phyloP scores from a whole-genome alignment of 2,113 vertebrate genomes.

The Syngnathus scovelli region DNA sequence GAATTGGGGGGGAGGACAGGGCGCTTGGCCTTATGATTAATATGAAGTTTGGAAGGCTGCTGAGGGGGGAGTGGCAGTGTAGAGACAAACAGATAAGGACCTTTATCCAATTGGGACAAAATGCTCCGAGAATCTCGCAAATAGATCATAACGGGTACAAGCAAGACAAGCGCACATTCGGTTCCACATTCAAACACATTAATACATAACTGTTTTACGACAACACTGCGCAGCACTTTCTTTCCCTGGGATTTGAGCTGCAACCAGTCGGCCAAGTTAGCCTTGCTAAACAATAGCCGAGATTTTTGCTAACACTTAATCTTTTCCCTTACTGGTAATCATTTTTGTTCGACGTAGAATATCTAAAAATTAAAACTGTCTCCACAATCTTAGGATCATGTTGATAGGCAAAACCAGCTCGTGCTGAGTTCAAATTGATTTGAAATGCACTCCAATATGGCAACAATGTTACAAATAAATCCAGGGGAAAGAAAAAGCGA shows the following conservation, averaged over 20 bases:
- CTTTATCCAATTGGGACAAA: conserved; percentile 32
- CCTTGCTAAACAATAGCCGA: conserved; percentile 11
- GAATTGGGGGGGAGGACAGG: conserved; percentile 4
- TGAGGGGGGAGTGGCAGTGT: conserved; percentile 44
- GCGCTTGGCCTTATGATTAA: conserved; percentile 1
- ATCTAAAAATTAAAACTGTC: not conserved
- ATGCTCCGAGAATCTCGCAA: conserved; percentile 34
- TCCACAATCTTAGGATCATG: not conserved
- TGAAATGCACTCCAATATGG: not conserved
- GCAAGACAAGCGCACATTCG: conserved; percentile 11
- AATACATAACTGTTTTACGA: conserved; percentile 42
- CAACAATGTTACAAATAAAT: conserved; percentile 38
- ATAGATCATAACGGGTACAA: conserved; percentile 37
- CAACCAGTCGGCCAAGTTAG: conserved; percentile 19
- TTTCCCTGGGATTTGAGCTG: conserved; percentile 28
- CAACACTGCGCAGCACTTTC: conserved; percentile 26
- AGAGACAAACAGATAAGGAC: conserved; percentile 55
- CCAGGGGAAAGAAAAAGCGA: conserved; percentile 34
- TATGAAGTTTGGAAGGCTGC: conserved; percentile 42
- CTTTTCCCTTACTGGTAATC: not conserved
- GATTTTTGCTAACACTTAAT: not conserved
- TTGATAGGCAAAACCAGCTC: not conserved
- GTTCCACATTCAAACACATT: conserved; percentile 42
- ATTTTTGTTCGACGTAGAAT: not conserved
- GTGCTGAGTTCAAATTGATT: not conserved